Percentiles rank a stretch among this genome's conserved stretches.
These are phyloP conservation scores for Venusia cambrica DNA, from an alignment of 2,888 invertebrate species.

Conservation along the genomic window DNA sequence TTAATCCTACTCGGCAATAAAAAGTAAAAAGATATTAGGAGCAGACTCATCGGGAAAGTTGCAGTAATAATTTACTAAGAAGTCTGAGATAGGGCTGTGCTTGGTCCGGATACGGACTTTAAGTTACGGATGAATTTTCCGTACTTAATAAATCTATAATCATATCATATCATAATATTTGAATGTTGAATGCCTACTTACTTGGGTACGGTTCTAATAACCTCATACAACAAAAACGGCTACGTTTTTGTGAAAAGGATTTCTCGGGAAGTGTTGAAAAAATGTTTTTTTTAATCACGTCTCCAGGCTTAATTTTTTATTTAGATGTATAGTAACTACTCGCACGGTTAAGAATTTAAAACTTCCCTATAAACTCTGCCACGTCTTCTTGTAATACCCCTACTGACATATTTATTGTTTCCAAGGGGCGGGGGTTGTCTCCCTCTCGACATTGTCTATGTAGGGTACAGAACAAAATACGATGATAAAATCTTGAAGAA, in stretches of 20 bases:
- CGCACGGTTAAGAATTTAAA: conserved; percentile 5
- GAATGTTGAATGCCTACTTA: too few species aligned
- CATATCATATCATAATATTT: too few species aligned
- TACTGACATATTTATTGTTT: conserved; percentile 79
- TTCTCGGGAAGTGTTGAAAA: too few species aligned
- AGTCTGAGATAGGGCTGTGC: conserved; percentile 28
- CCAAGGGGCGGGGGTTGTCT: conserved; percentile 54
- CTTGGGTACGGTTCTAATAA: too few species aligned
- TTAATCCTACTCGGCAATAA: conserved; percentile 63
- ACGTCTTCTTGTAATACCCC: conserved; percentile 70
- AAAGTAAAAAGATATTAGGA: conserved; percentile 73
- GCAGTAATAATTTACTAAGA: conserved; percentile 75
- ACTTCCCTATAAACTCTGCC: conserved; percentile 40
- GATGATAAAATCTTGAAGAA: conserved; percentile 41
- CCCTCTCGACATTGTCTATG: conserved; percentile 41
- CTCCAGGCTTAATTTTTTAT: too few species aligned
- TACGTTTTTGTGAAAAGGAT: too few species aligned
- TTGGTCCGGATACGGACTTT: too few species aligned
- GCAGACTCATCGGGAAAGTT: conserved; percentile 73
- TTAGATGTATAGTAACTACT: too few species aligned
- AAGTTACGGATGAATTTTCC: too few species aligned
- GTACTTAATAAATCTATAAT: too few species aligned
- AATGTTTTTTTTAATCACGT: too few species aligned
- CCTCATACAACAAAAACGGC: too few species aligned
- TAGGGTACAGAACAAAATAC: conserved; percentile 34